Base-by-base conservation (phyloP, 2,113 vertebrate species). In the Alligator mississippiensis region DNA sequence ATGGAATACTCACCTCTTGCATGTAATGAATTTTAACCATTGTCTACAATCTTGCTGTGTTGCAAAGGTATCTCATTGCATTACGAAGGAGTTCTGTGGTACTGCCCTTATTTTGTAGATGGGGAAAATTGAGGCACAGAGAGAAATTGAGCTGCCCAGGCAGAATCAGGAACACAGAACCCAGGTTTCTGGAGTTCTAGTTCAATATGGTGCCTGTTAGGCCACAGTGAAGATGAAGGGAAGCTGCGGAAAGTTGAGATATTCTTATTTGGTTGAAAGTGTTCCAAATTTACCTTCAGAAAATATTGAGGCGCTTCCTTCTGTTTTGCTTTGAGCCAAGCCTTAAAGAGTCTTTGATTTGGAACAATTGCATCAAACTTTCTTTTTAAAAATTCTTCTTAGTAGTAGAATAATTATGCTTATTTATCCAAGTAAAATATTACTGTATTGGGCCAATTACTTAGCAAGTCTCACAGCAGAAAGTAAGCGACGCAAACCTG, bases 301-400 rank as follows among this genome's bases (percentile, higher is more conserved):
- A 72, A 34, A 72, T 38, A 72, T 24, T 72, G 68, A 9, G 87
- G 90, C 68, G 22, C 0, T 0, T 62, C 34, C 75, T 84, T 15
- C 57, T 78, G 21, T 30, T 63, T 4, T 89, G 61, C 2, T 4
- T 4, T 2, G 17, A 0, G 1, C 13, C 64, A 18, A 8, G 22
- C 58, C n/a, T 91, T 34, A 4, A 2, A 76, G 25, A 72, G 6
- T 5, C 27, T 80, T 38, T 72, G 68, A 34, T 72, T 34, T 21
- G 24, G 10, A 72, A 72, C 68, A 38, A 22, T 72, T 21, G 22
- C 10, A 59, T 12, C 86, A 77, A 72, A 90, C 90, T 87, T 64
- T 3, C 63, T 77, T 28, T 70, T 87, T 82, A n/a, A 15, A 34
- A 34, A 4, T 80, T 27, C 64, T 94, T 95, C 25, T 19, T 83